Base-by-base conservation (phyloP, 2,113 vertebrate species). In the Muntiacus muntjak region DNA sequence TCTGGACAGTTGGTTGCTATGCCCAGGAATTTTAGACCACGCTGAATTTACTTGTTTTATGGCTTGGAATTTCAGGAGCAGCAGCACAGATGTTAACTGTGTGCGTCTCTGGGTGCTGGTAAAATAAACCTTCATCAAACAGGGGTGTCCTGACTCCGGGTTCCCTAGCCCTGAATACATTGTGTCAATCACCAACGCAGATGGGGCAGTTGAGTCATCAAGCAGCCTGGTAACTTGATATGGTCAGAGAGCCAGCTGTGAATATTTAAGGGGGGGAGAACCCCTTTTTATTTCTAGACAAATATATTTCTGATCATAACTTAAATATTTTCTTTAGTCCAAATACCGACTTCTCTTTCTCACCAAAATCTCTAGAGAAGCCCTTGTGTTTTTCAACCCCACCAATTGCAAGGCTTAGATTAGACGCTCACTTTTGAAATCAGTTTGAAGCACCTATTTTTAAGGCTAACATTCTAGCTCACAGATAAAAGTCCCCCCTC, bases 71-170 rank as follows among this genome's bases (percentile, higher is more conserved):
- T 94, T 92, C 57, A 71, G 82, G 57, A 92, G 82, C 40, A 57
- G 95, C 30, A 1, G 67, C 81, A 3, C 91, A 96, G 96, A 86
- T 92, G 95, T 36, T 47, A 55, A 43, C 52, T 0, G 19, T 52
- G 26, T 1, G 8, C 26, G 89, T 62, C 91, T 97, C 97, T 82
- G 3, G 83, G 78, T 47, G 43, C 89, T 79, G 30, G 87, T 74
- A 79, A 98, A 96, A 95, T 96, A 87, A 95, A 64, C 96, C 85
- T 67, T 12, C 21, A 95, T 87, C 89, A 55, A 95, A 87, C 81
- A 33, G 54, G 91, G 82, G 67, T 55, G 95, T 88, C 15, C 12
- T 84, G 88, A 55, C 89, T 52, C 86, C 0, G 25, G 81, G 67
- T 54, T n/a, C 47, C 76, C 62, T 7, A 52, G 78, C 83, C 45